Percentiles rank a stretch among this genome's conserved stretches.
phyloP scores from a whole-genome alignment of 1,140 invertebrate species.

The Zaprionus ornatus region DNA sequence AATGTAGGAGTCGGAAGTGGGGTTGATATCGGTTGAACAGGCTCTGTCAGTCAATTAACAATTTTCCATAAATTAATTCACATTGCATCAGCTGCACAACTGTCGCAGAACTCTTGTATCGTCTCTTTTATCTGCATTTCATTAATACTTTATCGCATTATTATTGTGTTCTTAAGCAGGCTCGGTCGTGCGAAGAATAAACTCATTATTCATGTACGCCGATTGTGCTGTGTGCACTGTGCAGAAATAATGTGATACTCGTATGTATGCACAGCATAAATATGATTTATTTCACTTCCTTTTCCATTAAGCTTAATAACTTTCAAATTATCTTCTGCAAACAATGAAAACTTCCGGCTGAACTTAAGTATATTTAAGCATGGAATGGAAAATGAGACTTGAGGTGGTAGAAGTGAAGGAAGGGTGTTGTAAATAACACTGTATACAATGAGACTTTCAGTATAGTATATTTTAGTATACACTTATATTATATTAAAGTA shows the following conservation, averaged over 20 bases:
- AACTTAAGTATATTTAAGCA: neutral
- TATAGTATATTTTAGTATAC: too few relatives aligned
- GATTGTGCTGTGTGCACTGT: neutral
- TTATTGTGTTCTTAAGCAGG: conserved; percentile 3
- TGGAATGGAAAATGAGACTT: too few relatives aligned
- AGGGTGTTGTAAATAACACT: too few relatives aligned
- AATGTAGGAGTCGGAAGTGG: neutral
- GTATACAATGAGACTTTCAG: too few relatives aligned
- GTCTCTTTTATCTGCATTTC: conserved; percentile 11
- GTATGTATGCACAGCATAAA: neutral
- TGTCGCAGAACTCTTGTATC: conserved; percentile 13
- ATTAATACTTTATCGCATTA: conserved; percentile 5
- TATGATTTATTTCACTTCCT: neutral
- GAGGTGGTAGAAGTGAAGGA: too few relatives aligned
- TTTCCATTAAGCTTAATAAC: neutral
- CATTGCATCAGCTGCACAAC: conserved; percentile 29
- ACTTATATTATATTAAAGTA: too few relatives aligned
- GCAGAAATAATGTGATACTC: neutral
- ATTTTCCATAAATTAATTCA: conserved; percentile 63
- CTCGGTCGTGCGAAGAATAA: conserved; percentile 3
- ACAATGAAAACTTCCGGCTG: neutral
- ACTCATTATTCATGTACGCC: neutral
- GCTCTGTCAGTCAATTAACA: conserved; percentile 73
- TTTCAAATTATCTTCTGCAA: neutral
- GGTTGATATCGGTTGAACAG: conserved; percentile 31